phyloP scores from a whole-genome alignment of 2,113 vertebrate species.

The Microtus montanus region DNA sequence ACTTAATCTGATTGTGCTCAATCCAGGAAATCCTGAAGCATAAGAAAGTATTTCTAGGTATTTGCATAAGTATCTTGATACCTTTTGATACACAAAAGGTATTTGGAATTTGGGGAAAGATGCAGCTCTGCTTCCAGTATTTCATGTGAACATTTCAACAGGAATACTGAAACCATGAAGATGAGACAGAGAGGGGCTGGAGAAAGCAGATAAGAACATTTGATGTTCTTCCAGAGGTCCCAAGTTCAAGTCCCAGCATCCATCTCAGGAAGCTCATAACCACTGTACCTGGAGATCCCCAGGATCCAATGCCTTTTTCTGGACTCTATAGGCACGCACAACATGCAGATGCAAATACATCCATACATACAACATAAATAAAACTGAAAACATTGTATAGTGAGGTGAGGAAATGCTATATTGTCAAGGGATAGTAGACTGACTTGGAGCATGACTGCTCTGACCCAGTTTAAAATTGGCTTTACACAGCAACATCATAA shows the following conservation, averaged over 20 bases:
- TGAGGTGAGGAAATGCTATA: not conserved
- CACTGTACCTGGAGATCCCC: not conserved
- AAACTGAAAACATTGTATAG: not conserved
- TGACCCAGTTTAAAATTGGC: not conserved
- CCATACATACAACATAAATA: not conserved
- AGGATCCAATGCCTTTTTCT: not conserved
- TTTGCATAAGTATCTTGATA: not conserved
- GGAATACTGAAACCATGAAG: not conserved
- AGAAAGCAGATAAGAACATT: not conserved
- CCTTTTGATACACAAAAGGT: not conserved
- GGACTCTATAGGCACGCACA: not conserved
- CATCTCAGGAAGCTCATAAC: not conserved
- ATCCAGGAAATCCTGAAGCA: conserved; percentile 56
- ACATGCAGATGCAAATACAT: not conserved
- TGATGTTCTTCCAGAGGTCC: not conserved
- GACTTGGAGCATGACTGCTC: not conserved
- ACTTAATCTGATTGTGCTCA: not conserved
- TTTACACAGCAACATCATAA: not conserved
- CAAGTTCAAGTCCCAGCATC: too few species aligned
- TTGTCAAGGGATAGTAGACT: not conserved
- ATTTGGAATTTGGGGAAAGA: conserved; percentile 30
- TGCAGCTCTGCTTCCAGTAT: not conserved
- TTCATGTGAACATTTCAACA: not conserved
- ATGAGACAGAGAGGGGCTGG: not conserved
- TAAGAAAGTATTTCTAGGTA: not conserved